phyloP scores from a whole-genome alignment of 2,113 vertebrate genomes.

The Dinomys branickii region DNA sequence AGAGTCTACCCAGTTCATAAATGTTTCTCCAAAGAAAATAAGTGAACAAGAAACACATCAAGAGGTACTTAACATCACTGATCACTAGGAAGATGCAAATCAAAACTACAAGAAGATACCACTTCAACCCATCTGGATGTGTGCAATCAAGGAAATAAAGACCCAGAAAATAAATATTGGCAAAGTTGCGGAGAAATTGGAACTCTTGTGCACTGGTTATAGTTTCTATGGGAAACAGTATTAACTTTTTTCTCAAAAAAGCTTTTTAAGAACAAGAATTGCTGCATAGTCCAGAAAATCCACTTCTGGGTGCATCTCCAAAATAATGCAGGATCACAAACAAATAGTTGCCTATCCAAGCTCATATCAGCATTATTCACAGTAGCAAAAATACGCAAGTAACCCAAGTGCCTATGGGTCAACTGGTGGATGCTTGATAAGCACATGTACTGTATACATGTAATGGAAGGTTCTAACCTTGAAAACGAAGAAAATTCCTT shows the following conservation, averaged over 20 bases:
- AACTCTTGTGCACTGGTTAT: neutral
- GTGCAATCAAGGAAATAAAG: neutral
- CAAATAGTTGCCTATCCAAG: neutral
- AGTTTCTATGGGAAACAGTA: neutral
- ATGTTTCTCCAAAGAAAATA: neutral
- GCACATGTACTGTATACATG: neutral
- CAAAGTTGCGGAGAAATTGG: neutral
- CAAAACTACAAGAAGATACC: neutral
- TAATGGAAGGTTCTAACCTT: neutral
- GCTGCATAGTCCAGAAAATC: neutral
- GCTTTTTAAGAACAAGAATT: neutral
- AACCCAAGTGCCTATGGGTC: neutral
- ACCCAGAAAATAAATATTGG: neutral
- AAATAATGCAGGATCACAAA: neutral
- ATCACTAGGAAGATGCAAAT: neutral
- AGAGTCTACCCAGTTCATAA: neutral
- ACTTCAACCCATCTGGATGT: neutral
- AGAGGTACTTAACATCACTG: neutral
- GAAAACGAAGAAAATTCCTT: neutral
- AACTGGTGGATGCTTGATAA: neutral
- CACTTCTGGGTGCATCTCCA: neutral
- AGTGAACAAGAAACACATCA: neutral
- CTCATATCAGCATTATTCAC: neutral
- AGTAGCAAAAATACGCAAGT: neutral
- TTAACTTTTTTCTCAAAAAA: neutral